Evolutionary conservation across 2,888 invertebrate genomes (phyloP).

Genomic region (Abrostola triplasia): DNA sequence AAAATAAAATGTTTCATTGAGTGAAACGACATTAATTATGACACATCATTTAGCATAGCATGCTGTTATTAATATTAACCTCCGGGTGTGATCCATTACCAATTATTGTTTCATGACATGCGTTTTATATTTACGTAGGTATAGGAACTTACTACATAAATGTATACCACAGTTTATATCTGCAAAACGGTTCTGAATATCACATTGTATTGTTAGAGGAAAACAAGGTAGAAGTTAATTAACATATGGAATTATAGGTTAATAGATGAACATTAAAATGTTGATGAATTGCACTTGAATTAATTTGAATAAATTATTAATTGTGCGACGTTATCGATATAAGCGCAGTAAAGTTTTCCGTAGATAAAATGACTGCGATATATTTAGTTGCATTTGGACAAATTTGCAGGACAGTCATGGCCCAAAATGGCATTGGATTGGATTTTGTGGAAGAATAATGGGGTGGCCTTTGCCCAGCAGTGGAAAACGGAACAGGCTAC

Average conservation of each 20-base stretch:
- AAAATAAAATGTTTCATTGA: no score
- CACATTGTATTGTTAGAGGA: background rate
- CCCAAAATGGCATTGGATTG: no score
- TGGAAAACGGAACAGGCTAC: no score
- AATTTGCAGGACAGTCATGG: no score
- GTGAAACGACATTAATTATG: no score
- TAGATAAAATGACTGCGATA: background rate
- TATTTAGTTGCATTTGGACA: no score
- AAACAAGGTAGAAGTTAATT: conserved; percentile 8
- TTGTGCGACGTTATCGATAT: background rate
- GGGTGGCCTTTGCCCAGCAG: no score
- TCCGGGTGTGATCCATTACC: background rate
- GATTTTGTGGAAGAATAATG: no score
- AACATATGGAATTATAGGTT: conserved; percentile 11
- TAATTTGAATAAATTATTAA: conserved; percentile 15
- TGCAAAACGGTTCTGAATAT: no score
- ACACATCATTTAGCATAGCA: background rate
- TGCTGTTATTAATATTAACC: conserved; percentile 1
- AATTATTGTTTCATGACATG: conserved; percentile 7
- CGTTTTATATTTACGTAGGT: background rate
- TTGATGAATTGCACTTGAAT: conserved; percentile 1
- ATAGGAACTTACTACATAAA: no score
- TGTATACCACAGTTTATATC: no score
- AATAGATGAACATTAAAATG: conserved; percentile 9
- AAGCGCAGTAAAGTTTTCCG: conserved; percentile 11